These are phyloP conservation scores for Caenorhabditis virilis DNA, from an alignment of 2,888 invertebrate species.

Conservation along the genomic window DNA sequence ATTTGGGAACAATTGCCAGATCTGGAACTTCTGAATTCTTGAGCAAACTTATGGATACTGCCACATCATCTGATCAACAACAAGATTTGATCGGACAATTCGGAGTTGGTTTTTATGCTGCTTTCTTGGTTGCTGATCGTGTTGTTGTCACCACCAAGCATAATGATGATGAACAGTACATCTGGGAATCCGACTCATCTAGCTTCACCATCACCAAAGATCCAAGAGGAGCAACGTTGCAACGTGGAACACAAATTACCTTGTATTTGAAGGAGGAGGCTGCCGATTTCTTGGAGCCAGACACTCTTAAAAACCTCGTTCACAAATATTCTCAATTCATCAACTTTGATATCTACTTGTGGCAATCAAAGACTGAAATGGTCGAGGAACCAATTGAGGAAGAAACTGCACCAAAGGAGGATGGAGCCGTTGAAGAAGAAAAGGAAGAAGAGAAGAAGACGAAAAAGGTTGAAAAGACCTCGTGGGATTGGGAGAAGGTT, in stretches of 20 bases:
- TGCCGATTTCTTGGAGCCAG: conserved; percentile 88
- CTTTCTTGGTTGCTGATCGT: conserved; percentile 92
- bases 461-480: conserved; percentile 81
- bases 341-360: conserved; percentile 95
- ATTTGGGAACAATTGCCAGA: conserved; percentile 91
- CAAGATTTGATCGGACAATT: conserved; percentile 92
- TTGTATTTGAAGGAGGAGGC: conserved; percentile 95
- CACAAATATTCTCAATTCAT: conserved; percentile 98
- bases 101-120: conserved; percentile 98
- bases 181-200: conserved; percentile 95
- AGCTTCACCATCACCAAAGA: conserved; percentile 88
- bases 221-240: conserved; percentile 86
- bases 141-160: conserved; percentile 94
- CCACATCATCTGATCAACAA: conserved; percentile 62
- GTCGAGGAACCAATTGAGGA: conserved; percentile 74
- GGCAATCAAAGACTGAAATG: conserved; percentile 71
- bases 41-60: conserved; percentile 64
- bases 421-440: conserved; percentile 63
- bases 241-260: conserved; percentile 81
- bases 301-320: conserved; percentile 86
- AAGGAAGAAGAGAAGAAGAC: conserved; percentile 64
- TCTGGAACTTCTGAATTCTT: conserved; percentile 69
- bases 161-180: conserved; percentile 89
- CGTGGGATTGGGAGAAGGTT: conserved; percentile 96
- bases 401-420: conserved; percentile 71